Conservation (phyloP, 2,888 invertebrate genomes). For the Ormyrus rosae region DNA sequence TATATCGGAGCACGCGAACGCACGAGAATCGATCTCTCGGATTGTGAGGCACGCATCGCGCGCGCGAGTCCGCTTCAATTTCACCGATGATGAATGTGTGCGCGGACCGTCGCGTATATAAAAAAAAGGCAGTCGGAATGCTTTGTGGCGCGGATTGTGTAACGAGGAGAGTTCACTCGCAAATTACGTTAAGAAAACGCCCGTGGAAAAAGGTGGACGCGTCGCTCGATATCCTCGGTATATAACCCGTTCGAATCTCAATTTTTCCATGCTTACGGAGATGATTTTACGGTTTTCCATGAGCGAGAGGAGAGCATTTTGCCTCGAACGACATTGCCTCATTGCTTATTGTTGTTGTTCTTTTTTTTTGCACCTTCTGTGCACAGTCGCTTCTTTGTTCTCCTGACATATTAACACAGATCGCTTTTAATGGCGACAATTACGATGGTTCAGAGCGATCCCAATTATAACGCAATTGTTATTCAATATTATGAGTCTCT, state of each 20-base stretch:
- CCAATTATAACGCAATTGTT: neutral
- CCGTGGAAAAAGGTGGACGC: slow-evolving; percentile 15
- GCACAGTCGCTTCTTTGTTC: slow-evolving; percentile 3
- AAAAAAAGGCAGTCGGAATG: slow-evolving; percentile 3
- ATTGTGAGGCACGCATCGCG: neutral
- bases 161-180: slow-evolving; percentile 19
- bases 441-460: neutral
- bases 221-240: slow-evolving; percentile 22
- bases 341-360: slow-evolving; percentile 19
- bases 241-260: neutral
- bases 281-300: slow-evolving; percentile 7
- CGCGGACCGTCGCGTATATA: neutral
- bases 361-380: neutral
- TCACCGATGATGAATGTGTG: slow-evolving; percentile 29
- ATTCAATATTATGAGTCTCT: too few species aligned
- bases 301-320: neutral
- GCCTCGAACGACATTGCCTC: slow-evolving; percentile 17
- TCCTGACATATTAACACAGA: slow-evolving; percentile 9
- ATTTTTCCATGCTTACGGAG: slow-evolving; percentile 12
- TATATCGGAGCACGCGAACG: slow-evolving; percentile 25
- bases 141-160: slow-evolving; percentile 22
- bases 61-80: slow-evolving; percentile 3
- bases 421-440: slow-evolving; percentile 2
- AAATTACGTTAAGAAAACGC: slow-evolving; percentile 35
- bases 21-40: slow-evolving; percentile 17